These are phyloP conservation scores for Rhamphomyia laevipes DNA, from an alignment of 2,888 invertebrate genomes.

Conservation along the genomic window DNA sequence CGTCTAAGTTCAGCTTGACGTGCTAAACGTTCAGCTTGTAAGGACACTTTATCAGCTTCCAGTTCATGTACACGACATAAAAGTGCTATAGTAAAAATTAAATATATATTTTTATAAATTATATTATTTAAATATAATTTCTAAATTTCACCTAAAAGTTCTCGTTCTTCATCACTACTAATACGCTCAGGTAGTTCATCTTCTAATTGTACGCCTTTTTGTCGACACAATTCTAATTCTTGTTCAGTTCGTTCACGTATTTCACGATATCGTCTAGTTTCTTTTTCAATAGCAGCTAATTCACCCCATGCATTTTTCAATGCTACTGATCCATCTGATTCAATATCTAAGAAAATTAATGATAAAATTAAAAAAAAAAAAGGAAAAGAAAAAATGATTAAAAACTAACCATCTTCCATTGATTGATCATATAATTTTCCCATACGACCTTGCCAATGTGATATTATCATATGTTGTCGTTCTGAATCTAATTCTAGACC, in stretches of 20 bases:
- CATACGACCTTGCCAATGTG: slow-evolving; percentile 76
- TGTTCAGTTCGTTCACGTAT: slow-evolving; percentile 65
- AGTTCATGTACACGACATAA: slow-evolving; percentile 87
- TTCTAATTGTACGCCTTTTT: slow-evolving; percentile 67
- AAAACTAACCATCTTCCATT: slow-evolving; percentile 28
- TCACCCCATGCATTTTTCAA: slow-evolving; percentile 77
- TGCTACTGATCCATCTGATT: slow-evolving; percentile 35
- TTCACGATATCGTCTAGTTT: slow-evolving; percentile 69
- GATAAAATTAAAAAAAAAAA: neutral
- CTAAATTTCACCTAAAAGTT: slow-evolving; percentile 41
- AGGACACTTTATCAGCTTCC: slow-evolving; percentile 86
- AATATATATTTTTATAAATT: neutral
- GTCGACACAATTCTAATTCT: slow-evolving; percentile 67
- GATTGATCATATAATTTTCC: slow-evolving; percentile 45
- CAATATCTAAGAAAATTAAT: slow-evolving; percentile 24
- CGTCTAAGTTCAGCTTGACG: slow-evolving; percentile 77
- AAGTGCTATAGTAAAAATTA: slow-evolving; percentile 49
- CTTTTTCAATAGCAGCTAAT: slow-evolving; percentile 70
- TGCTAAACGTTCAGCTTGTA: slow-evolving; percentile 76
- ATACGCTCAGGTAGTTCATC: slow-evolving; percentile 78
- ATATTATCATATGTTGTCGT: slow-evolving; percentile 73
- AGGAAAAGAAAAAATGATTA: neutral
- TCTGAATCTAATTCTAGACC: slow-evolving; percentile 82
- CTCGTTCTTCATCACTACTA: slow-evolving; percentile 80
- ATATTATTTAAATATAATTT: neutral